phyloP scores from a whole-genome alignment of 2,888 invertebrate species.

The Cantharis lateralis region DNA sequence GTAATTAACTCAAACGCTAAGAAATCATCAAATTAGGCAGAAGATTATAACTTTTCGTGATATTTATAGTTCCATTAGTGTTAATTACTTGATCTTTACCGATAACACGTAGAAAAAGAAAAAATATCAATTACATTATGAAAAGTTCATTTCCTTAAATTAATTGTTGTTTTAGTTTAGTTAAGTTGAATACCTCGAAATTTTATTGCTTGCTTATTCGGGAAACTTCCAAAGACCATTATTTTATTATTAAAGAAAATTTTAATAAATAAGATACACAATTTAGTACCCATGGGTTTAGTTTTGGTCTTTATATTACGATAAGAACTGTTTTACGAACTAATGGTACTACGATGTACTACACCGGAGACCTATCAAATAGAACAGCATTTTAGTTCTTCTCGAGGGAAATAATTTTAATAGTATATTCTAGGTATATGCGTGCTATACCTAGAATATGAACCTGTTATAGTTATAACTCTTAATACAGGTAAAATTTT shows the following conservation, averaged over 20 bases:
- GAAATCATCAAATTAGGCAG: conserved; percentile 9
- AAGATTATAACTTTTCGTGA: background rate
- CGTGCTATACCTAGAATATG: background rate
- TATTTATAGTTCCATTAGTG: background rate
- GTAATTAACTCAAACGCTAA: conserved; percentile 10
- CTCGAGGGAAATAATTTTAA: background rate
- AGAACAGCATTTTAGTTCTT: background rate
- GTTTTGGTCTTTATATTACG: background rate
- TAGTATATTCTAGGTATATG: background rate
- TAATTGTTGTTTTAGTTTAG: background rate
- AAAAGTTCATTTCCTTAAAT: background rate
- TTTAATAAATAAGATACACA: background rate
- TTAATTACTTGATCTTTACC: background rate
- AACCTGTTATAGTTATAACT: background rate
- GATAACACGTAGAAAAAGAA: background rate
- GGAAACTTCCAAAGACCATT: background rate
- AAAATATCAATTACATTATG: background rate
- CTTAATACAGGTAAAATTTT: background rate
- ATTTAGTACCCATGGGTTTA: background rate
- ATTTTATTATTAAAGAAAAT: background rate
- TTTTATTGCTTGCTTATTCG: background rate
- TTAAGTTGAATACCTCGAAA: background rate
- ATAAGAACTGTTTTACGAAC: background rate
- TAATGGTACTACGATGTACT: background rate
- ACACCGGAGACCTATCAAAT: background rate